phyloP scores from a whole-genome alignment of 2,113 vertebrate species.

The Embiotoca jacksoni region DNA sequence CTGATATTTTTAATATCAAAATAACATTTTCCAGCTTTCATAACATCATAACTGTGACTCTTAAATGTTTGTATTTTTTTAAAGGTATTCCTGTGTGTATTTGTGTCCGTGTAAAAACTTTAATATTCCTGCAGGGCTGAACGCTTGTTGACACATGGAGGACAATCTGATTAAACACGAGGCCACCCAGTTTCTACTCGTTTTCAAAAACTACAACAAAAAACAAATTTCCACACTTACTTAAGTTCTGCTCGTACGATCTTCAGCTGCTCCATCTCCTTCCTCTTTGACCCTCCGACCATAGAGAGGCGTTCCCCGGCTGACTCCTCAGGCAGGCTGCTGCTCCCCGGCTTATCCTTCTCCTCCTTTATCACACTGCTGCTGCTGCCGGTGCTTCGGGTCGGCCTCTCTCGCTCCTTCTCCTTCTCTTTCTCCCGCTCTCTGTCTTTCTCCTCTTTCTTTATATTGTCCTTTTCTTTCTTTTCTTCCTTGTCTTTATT shows the following conservation, averaged over 20 bases:
- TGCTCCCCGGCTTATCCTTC: slow-evolving; percentile 77
- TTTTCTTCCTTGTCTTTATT: slow-evolving; percentile 87
- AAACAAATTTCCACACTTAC: slow-evolving; percentile 73
- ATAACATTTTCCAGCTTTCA: too few relatives aligned
- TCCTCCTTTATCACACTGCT: slow-evolving; percentile 80
- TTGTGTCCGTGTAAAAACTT: background rate
- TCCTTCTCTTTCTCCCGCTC: slow-evolving; percentile 83
- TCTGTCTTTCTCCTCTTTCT: slow-evolving; percentile 90
- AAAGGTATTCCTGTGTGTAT: too few relatives aligned
- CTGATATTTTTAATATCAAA: too few relatives aligned
- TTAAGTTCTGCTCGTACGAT: slow-evolving; percentile 91
- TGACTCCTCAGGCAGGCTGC: slow-evolving; percentile 80
- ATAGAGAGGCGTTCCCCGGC: slow-evolving; percentile 74
- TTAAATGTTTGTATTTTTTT: too few relatives aligned
- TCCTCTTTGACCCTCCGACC: slow-evolving; percentile 85
- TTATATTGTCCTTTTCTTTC: slow-evolving; percentile 85
- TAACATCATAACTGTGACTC: too few relatives aligned
- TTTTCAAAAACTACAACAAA: too few relatives aligned
- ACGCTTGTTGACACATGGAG: background rate
- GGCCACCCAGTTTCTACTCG: too few relatives aligned
- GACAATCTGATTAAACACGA: too few relatives aligned
- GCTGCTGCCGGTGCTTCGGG: slow-evolving; percentile 73
- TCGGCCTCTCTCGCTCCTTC: slow-evolving; percentile 88
- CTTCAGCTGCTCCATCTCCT: slow-evolving; percentile 94
- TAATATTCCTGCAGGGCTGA: too few relatives aligned